Base-by-base conservation (phyloP, 2,888 invertebrate species). In the Ashinkailepas kermadecensis region DNA sequence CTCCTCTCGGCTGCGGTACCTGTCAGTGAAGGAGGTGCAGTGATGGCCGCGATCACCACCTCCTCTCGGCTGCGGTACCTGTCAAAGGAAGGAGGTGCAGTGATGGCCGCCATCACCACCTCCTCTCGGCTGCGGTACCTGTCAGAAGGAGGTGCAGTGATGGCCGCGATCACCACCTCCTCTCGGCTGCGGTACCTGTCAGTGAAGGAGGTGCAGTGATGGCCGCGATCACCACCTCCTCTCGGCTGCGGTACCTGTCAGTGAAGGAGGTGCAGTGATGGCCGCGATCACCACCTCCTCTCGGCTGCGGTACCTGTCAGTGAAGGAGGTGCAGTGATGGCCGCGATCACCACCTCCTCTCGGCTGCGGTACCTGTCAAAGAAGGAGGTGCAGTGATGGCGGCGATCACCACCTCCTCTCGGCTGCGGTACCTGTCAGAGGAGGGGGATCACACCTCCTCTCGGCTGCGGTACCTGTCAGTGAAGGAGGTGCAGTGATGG, bases 191-290 rank as follows among this genome's bases (percentile, higher is more conserved):
- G 25, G 67, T 67, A 25, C 67, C 67, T 67, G 67, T 39, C 39
- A 39, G 39, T 3, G 39, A 39, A 39, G 1, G 39, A 39, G 39
- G 39, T 39, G 39, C 39, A n/a, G n/a, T 79, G 62, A 81, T 39
- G 2, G 54, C 56, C 54, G 81, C 64, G 39, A 23, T 54, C 62
- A 64, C 59, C 78, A 78, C 78, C 57, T 78, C 78, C 78, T 78
- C 78, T 4, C 78, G 74, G 74, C 74, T 74, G 9, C 65, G 15
- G 65, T 67, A 67, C 65, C 65, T 67, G 62, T 8, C 15, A 62
- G 39, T 39, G 39, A 15, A 62, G 18, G 15, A 18, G 18, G 12
- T 21, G 12, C n/a, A 56, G 2, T 54, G 39, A 81, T 11, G n/a
- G 6, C n/a, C 54, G 56, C 57, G 21, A 8, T 23, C n/a, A 58